Evolutionary conservation across 2,888 invertebrate genomes (phyloP).

Genomic region (Dryomyza anilis): DNA sequence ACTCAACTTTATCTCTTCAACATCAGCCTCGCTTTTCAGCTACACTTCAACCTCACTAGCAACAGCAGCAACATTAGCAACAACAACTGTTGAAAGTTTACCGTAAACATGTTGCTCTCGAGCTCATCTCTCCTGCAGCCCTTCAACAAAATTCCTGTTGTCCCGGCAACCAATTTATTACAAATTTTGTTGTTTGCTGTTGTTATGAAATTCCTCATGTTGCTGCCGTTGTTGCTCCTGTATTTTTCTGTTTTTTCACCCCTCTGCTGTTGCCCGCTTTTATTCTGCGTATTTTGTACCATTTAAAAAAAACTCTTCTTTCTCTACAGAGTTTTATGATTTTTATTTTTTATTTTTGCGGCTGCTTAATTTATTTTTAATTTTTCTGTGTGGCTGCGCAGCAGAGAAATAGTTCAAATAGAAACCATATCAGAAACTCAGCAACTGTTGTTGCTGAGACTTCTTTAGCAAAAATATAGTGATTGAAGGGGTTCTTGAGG

Average conservation of each 20-base stretch:
- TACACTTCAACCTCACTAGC: not conserved
- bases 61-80: constrained; percentile 7
- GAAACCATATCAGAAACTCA: too few species aligned
- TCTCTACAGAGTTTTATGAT: too few species aligned
- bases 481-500: too few species aligned
- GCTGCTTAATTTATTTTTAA: too few species aligned
- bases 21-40: not conserved
- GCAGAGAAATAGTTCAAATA: too few species aligned
- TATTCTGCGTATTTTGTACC: not conserved
- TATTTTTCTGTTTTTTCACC: not conserved
- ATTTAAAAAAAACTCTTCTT: too few species aligned
- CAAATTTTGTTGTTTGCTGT: not conserved
- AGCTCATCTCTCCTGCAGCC: not conserved
- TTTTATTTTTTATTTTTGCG: too few species aligned
- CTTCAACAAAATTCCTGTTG: not conserved
- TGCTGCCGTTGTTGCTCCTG: not conserved
- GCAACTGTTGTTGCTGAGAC: too few species aligned
- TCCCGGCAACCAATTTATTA: constrained; percentile 6
- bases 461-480: too few species aligned
- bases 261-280: not conserved
- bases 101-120: not conserved
- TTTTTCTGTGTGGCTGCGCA: too few species aligned
- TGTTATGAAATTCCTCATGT: not conserved
- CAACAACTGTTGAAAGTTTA: constrained; percentile 11
- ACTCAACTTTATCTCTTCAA: not conserved